phyloP scores from a whole-genome alignment of 2,113 vertebrate species.

The Etia nguti region DNA sequence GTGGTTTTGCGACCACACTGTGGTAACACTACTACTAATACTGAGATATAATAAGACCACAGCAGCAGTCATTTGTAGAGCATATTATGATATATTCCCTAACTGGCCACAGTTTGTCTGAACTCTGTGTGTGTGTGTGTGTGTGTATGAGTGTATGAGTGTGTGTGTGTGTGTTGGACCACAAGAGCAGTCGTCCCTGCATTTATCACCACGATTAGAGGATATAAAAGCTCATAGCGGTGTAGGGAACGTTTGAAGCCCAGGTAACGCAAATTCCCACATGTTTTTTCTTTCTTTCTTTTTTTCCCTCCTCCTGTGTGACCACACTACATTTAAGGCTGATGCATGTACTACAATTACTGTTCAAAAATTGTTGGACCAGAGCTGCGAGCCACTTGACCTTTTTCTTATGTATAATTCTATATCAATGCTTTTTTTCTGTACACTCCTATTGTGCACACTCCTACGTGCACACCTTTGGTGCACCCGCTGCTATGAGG shows the following conservation, averaged over 20 bases:
- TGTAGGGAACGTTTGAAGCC: conserved; percentile 51
- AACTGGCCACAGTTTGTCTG: not conserved
- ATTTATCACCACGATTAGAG: conserved; percentile 39
- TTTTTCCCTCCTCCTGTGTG: not conserved
- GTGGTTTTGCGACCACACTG: conserved; percentile 2
- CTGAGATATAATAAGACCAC: conserved; percentile 41
- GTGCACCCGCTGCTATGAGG: not conserved
- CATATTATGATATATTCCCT: conserved; percentile 24
- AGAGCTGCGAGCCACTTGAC: conserved; percentile 25
- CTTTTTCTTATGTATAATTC: conserved; percentile 1
- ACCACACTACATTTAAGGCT: conserved; percentile 41
- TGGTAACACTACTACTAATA: conserved; percentile 26
- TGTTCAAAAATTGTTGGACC: not conserved
- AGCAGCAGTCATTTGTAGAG: conserved; percentile 2
- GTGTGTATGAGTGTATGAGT: not conserved
- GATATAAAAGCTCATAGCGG: not conserved
- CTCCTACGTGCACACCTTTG: not conserved
- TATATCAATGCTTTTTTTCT: not conserved
- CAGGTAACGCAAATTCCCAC: conserved; percentile 58
- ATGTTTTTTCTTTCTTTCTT: conserved; percentile 7
- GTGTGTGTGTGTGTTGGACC: not conserved
- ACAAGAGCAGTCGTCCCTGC: conserved; percentile 1
- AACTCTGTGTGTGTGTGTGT: not conserved
- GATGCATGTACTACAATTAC: conserved; percentile 34
- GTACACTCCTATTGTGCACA: not conserved